Base-by-base conservation (phyloP, 2,797 vertebrate species). In the Nasua narica region DNA sequence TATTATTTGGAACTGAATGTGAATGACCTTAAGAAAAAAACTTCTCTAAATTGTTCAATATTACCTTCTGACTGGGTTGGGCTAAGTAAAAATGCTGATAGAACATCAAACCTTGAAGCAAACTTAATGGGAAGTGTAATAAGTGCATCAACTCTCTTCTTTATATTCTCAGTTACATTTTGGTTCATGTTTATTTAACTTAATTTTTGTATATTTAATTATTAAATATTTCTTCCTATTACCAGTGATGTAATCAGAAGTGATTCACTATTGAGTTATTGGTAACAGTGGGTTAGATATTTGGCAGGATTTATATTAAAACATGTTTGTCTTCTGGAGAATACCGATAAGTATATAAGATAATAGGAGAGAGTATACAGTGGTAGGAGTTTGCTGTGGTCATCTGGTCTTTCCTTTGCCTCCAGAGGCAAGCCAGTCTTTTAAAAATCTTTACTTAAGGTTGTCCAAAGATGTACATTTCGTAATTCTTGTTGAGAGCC, bases 171-270 rank as follows among this genome's bases (percentile, higher is more conserved):
- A 35, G 48, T 65, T 83, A 27, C 40, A 27, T 32, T 87, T 91
- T 88, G 37, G 58, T 65, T 76, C 6, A 1, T 43, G 6, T 76
- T 79, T 83, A 82, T 91, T 79, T 76, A 67, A 54, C 37, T 48
- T 48, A 67, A 16, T 12, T 86, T 65, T 56, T 35, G 82, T 50
- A 48, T 69, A 69, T 76, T 87, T 76, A 72, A 58, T 40, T 70
- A 81, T 82, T 60, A 96, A 91, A 43, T 88, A 43, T 76, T 88
- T 94, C 32, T 83, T 10, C 19, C 7, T 95, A 16, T 92, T 86
- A 48, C 35, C 65, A 35, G 10, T 89, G 43, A 35, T 67, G 7
- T 89, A 54, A 4, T 91, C 85, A 40, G 6, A 4, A 40, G 40
- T 40, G 40, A 67, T 93, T 69, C 19, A 50, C 9, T 40, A 35